Conservation (phyloP, 2,797 vertebrate species). For the Pseudomugil tenellus region DNA sequence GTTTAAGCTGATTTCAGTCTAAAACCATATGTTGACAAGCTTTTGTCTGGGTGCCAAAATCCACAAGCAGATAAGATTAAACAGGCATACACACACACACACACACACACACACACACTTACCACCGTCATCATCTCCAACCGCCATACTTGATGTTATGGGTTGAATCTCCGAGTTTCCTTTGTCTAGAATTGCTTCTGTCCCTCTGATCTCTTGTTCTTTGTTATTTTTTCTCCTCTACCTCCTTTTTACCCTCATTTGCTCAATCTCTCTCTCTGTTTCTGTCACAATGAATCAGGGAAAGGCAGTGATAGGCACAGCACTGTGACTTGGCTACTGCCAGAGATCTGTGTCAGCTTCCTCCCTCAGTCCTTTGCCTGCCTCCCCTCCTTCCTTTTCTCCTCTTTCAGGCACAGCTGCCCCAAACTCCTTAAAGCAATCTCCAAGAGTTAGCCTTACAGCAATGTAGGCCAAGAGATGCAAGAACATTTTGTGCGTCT, state of each 20-base stretch:
- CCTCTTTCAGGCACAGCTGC: constrained; percentile 62
- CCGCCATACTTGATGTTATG: constrained; percentile 64
- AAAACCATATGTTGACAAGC: constrained; percentile 68
- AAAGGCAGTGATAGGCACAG: constrained; percentile 81
- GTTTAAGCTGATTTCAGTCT: constrained; percentile 69
- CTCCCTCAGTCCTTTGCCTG: constrained; percentile 45
- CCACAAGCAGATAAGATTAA: constrained; percentile 63
- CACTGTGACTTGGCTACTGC: constrained; percentile 65
- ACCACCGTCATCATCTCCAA: constrained; percentile 69
- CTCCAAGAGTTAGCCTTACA: constrained; percentile 41
- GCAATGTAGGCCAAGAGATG: constrained; percentile 44
- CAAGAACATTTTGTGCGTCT: constrained; percentile 8
- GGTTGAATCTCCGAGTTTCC: constrained; percentile 33
- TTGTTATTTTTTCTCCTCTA: constrained; percentile 51
- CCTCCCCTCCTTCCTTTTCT: constrained; percentile 7
- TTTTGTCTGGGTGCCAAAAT: constrained; percentile 64
- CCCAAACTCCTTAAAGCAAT: constrained; percentile 46
- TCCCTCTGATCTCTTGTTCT: constrained; percentile 18
- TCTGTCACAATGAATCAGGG: constrained; percentile 78
- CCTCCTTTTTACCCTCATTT: constrained; percentile 39
- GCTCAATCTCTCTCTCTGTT: constrained; percentile 59
- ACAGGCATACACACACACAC: constrained; percentile 34
- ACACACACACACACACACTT: constrained; percentile 43
- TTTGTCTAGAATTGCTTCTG: constrained; percentile 25
- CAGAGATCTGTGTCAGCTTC: constrained; percentile 65